Percentiles rank a stretch among this genome's conserved stretches.
phyloP scores from a whole-genome alignment of 2,797 vertebrate genomes.

The Falco novaeseelandiae region DNA sequence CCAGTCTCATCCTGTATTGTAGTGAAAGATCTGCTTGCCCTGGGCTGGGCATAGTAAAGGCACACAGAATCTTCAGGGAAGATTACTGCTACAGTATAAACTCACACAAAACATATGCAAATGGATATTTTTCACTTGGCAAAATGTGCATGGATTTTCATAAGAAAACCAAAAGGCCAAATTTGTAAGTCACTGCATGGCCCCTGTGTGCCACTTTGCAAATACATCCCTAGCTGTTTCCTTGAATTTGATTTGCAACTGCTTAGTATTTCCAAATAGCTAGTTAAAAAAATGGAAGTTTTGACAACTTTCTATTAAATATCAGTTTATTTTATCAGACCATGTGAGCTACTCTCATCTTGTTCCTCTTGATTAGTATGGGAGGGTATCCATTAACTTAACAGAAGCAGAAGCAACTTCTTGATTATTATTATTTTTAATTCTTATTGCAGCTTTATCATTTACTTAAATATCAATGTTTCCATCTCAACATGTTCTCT shows the following conservation, averaged over 20 bases:
- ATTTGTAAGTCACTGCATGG: not conserved
- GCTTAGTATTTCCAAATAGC: not conserved
- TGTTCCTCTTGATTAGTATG: not conserved
- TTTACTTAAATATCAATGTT: not conserved
- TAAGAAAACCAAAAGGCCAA: not conserved
- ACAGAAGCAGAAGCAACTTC: not conserved
- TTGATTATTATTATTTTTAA: not conserved
- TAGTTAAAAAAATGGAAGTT: not conserved
- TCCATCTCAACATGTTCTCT: not conserved
- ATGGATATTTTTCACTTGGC: not conserved
- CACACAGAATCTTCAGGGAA: not conserved
- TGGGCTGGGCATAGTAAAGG: not conserved
- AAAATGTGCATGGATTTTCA: not conserved
- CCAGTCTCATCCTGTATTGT: not conserved
- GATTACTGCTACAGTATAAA: not conserved
- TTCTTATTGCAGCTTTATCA: not conserved
- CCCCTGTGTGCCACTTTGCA: not conserved
- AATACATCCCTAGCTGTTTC: not conserved
- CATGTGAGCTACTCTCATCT: not conserved
- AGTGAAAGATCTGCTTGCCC: not conserved
- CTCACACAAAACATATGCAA: not conserved
- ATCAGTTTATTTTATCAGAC: not conserved
- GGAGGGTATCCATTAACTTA: not conserved
- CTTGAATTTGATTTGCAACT: not conserved
- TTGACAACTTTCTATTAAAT: not conserved